Base-by-base conservation (phyloP, 2,888 invertebrate genomes). In the Limnephilus auricula region DNA sequence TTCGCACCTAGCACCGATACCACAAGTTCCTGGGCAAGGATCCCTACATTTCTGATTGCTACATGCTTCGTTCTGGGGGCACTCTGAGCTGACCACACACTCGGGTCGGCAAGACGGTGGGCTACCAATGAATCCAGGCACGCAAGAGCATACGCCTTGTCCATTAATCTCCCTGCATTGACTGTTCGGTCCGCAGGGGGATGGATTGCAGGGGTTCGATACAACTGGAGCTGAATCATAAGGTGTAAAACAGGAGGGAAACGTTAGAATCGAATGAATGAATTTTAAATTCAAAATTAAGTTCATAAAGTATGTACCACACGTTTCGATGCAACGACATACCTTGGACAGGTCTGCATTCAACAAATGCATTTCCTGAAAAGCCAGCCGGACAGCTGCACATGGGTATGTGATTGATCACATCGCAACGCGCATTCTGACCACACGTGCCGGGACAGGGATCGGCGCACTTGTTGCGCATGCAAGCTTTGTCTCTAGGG, bases 21-120 rank as follows among this genome's bases (percentile, higher is more conserved):
- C 98, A 94, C 98, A 98, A n/a, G 97, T 97, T 93, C 98, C 98
- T 91, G 96, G 97, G 94, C 98, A 98, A n/a, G 98, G 98, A 94
- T 98, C 97, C 50, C 97, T 95, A 94, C 98, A 98, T 95, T 97
- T 98, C 94, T 97, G 97, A 94, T 98, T 98, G 90, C 96, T 97
- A 94, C 98, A 98, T 6, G 98, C 97, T 95, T 97, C 96, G 93
- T 96, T 97, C 85, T 97, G 96, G 6, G 97, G 94, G 94, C 98
- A 98, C 94, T 98, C 98, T 0, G 97, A 96, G 94, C 97, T 98
- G 6, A 97, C 96, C 79, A 97, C 96, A 94, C 98, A 98, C 95
- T 98, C 98, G 30, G 98, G 98, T 94, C 98, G 96, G 94, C 98
- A 98, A 15, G 97, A 96, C 2, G 98, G 98, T 80, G 98, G 98